Percentiles rank a stretch among this genome's conserved stretches.
Evolutionary conservation across 2,113 vertebrate species (phyloP).

Genomic region (Tragelaphus strepsiceros): DNA sequence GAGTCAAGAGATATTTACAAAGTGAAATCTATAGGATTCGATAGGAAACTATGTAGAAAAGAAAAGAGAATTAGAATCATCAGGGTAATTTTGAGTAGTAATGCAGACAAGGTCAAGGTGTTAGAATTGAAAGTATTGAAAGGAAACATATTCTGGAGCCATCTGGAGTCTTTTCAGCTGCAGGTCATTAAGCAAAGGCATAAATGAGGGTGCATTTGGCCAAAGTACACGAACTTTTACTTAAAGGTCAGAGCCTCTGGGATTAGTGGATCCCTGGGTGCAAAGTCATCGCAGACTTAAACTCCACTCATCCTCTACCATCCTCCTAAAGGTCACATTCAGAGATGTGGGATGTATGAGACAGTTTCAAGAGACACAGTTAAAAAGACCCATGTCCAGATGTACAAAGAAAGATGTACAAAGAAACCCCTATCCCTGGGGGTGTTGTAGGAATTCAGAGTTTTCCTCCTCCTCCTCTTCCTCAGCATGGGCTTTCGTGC

Average conservation of each 20-base stretch:
- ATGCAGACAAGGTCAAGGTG: background rate
- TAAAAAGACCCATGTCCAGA: background rate
- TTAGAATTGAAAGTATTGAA: background rate
- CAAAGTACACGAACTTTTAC: background rate
- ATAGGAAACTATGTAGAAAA: background rate
- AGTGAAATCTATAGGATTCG: background rate
- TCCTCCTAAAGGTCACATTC: background rate
- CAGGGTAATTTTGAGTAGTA: background rate
- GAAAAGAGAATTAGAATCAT: background rate
- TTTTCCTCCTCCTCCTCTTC: accelerated
- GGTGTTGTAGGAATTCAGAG: background rate
- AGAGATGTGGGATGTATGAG: background rate
- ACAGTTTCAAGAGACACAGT: background rate
- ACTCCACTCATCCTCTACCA: background rate
- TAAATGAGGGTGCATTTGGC: background rate
- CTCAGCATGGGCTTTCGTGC: accelerated
- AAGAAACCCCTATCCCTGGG: background rate
- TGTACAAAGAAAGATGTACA: background rate
- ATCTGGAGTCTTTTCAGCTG: background rate
- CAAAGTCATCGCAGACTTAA: background rate
- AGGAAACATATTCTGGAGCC: background rate
- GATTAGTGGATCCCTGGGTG: background rate
- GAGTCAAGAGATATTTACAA: background rate
- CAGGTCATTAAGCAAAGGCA: background rate
- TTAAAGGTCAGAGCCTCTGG: background rate